Evolutionary conservation across 2,113 vertebrate genomes (phyloP).

Genomic region (Chunga burmeisteri): DNA sequence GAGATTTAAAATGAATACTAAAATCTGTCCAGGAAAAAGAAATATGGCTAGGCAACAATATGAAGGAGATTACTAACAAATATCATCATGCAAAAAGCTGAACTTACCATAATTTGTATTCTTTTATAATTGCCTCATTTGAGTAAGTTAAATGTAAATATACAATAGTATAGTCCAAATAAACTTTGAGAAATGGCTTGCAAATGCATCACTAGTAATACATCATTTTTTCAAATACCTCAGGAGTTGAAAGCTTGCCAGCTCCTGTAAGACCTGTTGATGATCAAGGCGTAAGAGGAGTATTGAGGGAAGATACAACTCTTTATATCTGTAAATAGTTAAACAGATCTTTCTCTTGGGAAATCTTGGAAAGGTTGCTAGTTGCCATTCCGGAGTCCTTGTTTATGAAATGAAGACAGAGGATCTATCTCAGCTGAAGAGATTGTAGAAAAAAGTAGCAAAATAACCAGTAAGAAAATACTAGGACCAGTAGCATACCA

Average conservation of each 20-base stretch:
- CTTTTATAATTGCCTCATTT: background rate
- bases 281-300: background rate
- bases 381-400: background rate
- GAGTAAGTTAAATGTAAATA: background rate
- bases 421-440: background rate
- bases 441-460: background rate
- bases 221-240: background rate
- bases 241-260: background rate
- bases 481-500: background rate
- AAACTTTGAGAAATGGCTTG: background rate
- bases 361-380: background rate
- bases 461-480: background rate
- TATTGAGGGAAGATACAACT: background rate
- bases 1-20: background rate
- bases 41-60: background rate
- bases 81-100: background rate
- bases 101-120: background rate
- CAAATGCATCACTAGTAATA: background rate
- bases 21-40: background rate
- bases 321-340: background rate
- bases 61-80: background rate
- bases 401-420: background rate
- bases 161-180: background rate
- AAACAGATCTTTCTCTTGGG: background rate
- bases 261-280: background rate